phyloP scores from a whole-genome alignment of 2,888 invertebrate genomes.

The Plagodis pulveraria region DNA sequence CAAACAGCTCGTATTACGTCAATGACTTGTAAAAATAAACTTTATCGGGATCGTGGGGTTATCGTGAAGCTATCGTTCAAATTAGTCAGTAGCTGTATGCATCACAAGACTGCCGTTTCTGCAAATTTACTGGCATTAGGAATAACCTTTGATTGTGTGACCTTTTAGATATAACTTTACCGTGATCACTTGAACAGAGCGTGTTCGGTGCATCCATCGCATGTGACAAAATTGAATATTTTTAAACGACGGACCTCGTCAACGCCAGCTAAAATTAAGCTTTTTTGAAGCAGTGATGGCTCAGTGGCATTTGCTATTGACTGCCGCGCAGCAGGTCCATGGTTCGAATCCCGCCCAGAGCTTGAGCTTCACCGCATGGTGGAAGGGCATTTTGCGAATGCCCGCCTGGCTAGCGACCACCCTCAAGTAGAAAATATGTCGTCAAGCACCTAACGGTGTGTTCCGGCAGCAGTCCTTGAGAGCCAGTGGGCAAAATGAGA shows the following conservation, averaged over 20 bases:
- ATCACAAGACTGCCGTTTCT: slow-evolving; percentile 43
- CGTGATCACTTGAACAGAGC: slow-evolving; percentile 37
- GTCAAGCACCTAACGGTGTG: too few relatives aligned
- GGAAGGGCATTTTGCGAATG: too few relatives aligned
- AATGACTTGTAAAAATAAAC: slow-evolving; percentile 52
- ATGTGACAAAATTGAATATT: slow-evolving; percentile 9
- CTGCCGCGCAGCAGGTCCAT: too few relatives aligned
- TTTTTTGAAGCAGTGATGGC: too few relatives aligned
- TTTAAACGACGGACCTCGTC: slow-evolving; percentile 3
- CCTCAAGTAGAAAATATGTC: too few relatives aligned
- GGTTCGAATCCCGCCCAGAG: too few relatives aligned
- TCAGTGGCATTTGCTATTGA: too few relatives aligned
- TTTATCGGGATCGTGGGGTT: slow-evolving; percentile 49
- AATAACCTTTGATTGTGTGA: slow-evolving; percentile 15
- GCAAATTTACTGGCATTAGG: slow-evolving; percentile 40
- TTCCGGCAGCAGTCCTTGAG: too few relatives aligned
- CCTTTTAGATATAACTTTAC: slow-evolving; percentile 22
- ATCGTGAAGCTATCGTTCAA: slow-evolving; percentile 46
- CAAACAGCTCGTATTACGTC: slow-evolving; percentile 54
- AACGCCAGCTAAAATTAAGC: neutral
- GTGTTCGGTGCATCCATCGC: slow-evolving; percentile 26
- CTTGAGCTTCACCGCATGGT: too few relatives aligned
- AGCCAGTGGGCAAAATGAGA: too few relatives aligned
- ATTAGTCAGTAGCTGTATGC: slow-evolving; percentile 24
- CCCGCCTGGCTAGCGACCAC: too few relatives aligned